phyloP scores from a whole-genome alignment of 2,113 vertebrate genomes.

The Polypterus senegalus region DNA sequence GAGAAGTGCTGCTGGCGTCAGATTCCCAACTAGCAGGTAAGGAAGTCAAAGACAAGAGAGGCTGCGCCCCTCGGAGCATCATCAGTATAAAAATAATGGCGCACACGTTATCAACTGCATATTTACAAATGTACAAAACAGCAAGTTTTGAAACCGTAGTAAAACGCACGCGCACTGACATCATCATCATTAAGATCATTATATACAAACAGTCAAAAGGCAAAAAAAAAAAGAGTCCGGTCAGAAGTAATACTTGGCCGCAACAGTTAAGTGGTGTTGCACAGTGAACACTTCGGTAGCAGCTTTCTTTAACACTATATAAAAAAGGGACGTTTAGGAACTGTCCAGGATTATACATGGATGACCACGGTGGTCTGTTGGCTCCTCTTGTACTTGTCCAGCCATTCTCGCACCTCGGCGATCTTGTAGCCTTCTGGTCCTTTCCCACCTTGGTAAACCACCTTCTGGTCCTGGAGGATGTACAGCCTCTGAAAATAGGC shows the following conservation, averaged over 20 bases:
- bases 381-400: constrained; percentile 69
- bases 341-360: constrained; percentile 51
- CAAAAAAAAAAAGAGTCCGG: constrained; percentile 4
- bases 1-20: not conserved
- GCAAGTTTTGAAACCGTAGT: not conserved
- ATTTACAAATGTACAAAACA: constrained; percentile 17
- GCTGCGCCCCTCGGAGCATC: not conserved
- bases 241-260: constrained; percentile 10
- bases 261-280: not conserved
- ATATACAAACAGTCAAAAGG: constrained; percentile 3
- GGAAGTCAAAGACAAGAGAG: too few relatives aligned
- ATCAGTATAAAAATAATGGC: constrained; percentile 3
- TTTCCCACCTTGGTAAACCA: constrained; percentile 87
- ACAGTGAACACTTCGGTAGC: constrained; percentile 3
- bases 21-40: too few relatives aligned
- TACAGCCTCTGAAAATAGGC: constrained; percentile 97
- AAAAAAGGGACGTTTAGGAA: constrained; percentile 20
- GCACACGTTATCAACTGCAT: constrained; percentile 1
- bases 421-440: constrained; percentile 94
- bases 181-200: constrained; percentile 7
- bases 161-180: constrained; percentile 2
- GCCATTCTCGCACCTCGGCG: constrained; percentile 81
- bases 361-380: constrained; percentile 54
- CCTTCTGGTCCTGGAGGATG: constrained; percentile 69
- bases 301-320: constrained; percentile 14